Conservation (phyloP, 2,888 invertebrate genomes). For the Pristionchus exspectatus region DNA sequence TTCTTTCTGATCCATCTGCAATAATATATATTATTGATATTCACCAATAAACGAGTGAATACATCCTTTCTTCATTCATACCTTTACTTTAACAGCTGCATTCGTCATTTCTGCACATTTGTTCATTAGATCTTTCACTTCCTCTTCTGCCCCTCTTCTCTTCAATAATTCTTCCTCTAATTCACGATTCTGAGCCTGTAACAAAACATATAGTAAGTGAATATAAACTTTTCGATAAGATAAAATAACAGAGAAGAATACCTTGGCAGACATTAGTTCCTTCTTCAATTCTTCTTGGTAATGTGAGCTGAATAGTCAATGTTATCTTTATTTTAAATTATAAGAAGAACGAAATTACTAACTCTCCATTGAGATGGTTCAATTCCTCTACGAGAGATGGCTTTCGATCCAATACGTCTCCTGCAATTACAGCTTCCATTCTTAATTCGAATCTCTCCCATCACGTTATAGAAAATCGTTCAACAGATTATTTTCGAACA, state of each 20-base stretch:
- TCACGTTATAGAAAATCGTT: no score
- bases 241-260: not conserved
- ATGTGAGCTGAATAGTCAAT: not conserved
- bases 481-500: no score
- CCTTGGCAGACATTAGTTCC: not conserved
- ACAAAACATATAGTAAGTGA: not conserved
- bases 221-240: not conserved
- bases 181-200: not conserved
- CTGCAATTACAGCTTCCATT: not conserved
- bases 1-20: constrained; percentile 33
- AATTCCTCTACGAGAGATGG: constrained; percentile 33
- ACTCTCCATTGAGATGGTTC: not conserved
- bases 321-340: not conserved
- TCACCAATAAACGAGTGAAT: not conserved
- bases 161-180: not conserved
- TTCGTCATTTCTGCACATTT: constrained; percentile 33
- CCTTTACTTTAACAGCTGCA: constrained; percentile 13
- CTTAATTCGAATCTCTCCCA: no score
- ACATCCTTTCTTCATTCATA: not conserved
- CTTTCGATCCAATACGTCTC: not conserved
- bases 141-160: constrained; percentile 19
- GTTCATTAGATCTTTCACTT: constrained; percentile 26
- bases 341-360: not conserved
- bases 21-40: not conserved
- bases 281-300: not conserved